phyloP scores from a whole-genome alignment of 2,888 invertebrate genomes.

The Amphipoea oculea region DNA sequence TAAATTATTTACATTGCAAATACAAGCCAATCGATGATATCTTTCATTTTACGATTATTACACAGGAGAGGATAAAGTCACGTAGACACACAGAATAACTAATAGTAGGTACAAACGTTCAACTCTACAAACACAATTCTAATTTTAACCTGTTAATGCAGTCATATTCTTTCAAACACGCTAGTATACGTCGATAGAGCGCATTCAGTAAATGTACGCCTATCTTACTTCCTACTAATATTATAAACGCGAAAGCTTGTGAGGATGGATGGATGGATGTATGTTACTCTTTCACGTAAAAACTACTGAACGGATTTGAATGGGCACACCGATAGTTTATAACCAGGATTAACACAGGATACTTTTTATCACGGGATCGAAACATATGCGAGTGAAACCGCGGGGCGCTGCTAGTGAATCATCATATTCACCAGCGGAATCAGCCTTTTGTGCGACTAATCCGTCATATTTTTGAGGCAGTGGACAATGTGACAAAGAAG shows the following conservation, averaged over 20 bases:
- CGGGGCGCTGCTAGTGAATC: too few species aligned
- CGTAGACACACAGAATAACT: neutral
- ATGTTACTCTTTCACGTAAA: too few species aligned
- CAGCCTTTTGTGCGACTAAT: conserved; percentile 31
- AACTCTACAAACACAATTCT: conserved; percentile 34
- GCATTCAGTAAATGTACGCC: neutral
- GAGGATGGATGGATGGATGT: neutral
- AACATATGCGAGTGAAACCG: too few species aligned
- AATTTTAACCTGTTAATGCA: conserved; percentile 48
- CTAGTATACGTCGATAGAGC: conserved; percentile 10
- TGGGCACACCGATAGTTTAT: too few species aligned
- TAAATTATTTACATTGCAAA: conserved; percentile 26
- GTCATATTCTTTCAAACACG: conserved; percentile 39
- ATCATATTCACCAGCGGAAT: conserved; percentile 18
- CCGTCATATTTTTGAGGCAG: conserved; percentile 28
- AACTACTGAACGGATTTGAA: too few species aligned
- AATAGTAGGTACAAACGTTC: neutral
- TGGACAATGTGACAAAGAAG: conserved; percentile 20
- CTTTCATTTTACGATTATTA: conserved; percentile 1
- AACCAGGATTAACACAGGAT: too few species aligned
- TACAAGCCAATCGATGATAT: conserved; percentile 6
- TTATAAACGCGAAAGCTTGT: too few species aligned
- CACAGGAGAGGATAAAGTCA: conserved; percentile 16
- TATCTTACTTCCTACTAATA: neutral
- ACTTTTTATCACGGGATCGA: too few species aligned